Evolutionary conservation across 2,888 invertebrate genomes (phyloP).

Genomic region (Bhutanitis thaidina): DNA sequence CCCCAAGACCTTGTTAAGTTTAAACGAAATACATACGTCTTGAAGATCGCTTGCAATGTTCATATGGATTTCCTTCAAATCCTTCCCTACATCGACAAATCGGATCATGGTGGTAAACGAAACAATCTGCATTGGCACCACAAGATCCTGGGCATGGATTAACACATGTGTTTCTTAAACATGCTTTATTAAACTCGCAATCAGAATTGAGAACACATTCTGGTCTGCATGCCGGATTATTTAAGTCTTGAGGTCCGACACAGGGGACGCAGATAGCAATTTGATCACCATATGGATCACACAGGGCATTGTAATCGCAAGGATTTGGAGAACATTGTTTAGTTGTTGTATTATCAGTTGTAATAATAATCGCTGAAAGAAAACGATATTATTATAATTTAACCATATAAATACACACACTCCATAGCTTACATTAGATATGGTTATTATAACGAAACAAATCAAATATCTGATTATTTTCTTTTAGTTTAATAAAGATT

Average conservation of each 20-base stretch:
- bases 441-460: too few relatives aligned
- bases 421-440: too few relatives aligned
- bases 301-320: conserved; percentile 84
- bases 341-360: conserved; percentile 80
- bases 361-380: conserved; percentile 70
- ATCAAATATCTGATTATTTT: too few relatives aligned
- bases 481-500: too few relatives aligned
- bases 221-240: conserved; percentile 88
- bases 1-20: not conserved
- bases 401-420: conserved; percentile 6
- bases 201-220: conserved; percentile 91
- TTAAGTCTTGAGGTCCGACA: conserved; percentile 82
- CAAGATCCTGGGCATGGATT: conserved; percentile 91
- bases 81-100: conserved; percentile 85
- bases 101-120: conserved; percentile 85
- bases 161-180: conserved; percentile 85
- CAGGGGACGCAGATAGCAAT: conserved; percentile 91
- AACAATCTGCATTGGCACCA: conserved; percentile 86
- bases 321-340: conserved; percentile 89
- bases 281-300: conserved; percentile 85
- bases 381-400: conserved; percentile 8
- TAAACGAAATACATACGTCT: conserved; percentile 59
- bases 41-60: conserved; percentile 82
- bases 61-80: conserved; percentile 87
- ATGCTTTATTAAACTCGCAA: conserved; percentile 88